A percentile compares a stretch with the other conserved stretches of the same genome.
Evolutionary conservation across 2,113 vertebrate species (phyloP).

Genomic region (Psilopsiagon aymara): DNA sequence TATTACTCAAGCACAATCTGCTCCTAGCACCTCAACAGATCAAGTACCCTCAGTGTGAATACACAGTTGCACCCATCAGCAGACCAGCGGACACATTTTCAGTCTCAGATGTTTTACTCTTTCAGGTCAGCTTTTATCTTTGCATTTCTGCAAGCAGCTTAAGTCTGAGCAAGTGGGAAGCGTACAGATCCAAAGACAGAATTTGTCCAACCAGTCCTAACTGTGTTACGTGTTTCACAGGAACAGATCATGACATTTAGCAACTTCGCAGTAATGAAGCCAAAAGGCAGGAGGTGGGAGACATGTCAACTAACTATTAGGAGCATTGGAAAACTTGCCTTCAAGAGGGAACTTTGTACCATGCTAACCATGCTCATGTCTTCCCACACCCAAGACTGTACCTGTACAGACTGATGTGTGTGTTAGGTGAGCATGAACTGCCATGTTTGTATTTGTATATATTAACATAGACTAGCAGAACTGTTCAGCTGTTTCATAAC

Average conservation of each 20-base stretch:
- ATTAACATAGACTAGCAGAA: not conserved
- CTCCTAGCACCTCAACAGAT: not conserved
- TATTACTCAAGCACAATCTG: not conserved
- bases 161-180: not conserved
- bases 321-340: not conserved
- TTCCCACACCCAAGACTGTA: not conserved
- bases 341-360: not conserved
- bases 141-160: not conserved
- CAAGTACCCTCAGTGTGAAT: too few species aligned
- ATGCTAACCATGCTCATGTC: not conserved
- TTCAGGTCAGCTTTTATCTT: not conserved
- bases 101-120: not conserved
- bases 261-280: not conserved
- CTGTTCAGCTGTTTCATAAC: not conserved
- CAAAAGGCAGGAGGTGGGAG: not conserved
- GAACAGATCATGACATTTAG: rapidly evolving
- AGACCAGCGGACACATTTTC: not conserved
- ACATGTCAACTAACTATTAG: not conserved
- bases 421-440: not conserved
- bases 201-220: not conserved
- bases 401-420: not conserved
- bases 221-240: not conserved
- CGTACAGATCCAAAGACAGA: not conserved
- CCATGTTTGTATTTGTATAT: not conserved
- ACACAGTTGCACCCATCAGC: not conserved